Conservation (phyloP, 2,113 vertebrate genomes). For the Grammomys surdaster region DNA sequence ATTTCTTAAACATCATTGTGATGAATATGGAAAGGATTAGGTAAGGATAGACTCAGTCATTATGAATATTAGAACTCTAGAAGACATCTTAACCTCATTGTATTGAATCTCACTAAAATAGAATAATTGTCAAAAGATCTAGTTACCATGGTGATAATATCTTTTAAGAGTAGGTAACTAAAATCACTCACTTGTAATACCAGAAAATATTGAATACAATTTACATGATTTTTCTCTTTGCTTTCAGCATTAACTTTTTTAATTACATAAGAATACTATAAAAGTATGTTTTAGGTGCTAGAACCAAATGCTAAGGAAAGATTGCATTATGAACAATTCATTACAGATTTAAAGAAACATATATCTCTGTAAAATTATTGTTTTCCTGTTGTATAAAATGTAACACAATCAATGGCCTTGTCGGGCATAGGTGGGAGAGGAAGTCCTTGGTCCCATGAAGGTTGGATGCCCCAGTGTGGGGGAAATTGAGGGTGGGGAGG, state of each 20-base stretch:
- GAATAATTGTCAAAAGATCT: conserved; percentile 65
- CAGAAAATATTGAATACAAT: conserved; percentile 52
- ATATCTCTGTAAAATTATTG: conserved; percentile 9
- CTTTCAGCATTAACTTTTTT: conserved; percentile 18
- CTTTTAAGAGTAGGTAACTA: conserved; percentile 63
- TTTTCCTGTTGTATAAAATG: neutral
- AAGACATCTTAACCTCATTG: conserved; percentile 64
- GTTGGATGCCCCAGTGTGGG: no score
- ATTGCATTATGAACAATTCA: neutral
- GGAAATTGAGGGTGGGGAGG: no score
- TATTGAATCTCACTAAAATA: conserved; percentile 75
- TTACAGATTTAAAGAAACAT: neutral
- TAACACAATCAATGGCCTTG: neutral
- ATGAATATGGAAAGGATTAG: neutral
- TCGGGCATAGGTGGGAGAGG: no score
- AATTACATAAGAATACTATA: conserved; percentile 46
- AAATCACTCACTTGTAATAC: conserved; percentile 60
- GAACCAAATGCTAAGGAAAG: neutral
- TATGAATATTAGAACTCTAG: conserved; percentile 42
- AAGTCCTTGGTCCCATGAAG: no score
- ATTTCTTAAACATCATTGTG: conserved; percentile 1
- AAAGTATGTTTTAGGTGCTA: neutral
- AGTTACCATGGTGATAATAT: conserved; percentile 73
- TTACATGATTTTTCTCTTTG: neutral
- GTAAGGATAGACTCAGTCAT: conserved; percentile 27